phyloP scores from a whole-genome alignment of 2,113 vertebrate species.

The Myocastor coypus region DNA sequence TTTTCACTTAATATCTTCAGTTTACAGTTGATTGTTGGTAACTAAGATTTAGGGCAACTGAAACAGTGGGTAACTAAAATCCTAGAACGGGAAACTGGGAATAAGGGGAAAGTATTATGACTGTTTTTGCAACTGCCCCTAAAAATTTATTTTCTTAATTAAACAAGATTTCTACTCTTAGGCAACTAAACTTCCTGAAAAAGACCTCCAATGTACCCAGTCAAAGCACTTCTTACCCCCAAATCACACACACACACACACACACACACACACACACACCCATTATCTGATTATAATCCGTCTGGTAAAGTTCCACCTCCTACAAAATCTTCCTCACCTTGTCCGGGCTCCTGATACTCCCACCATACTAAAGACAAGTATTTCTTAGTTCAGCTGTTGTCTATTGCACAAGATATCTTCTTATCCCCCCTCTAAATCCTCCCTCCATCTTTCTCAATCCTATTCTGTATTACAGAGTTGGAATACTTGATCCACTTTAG shows the following conservation, averaged over 20 bases:
- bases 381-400: not conserved
- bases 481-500: not conserved
- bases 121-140: not conserved
- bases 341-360: not conserved
- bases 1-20: not conserved
- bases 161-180: not conserved
- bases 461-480: not conserved
- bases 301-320: not conserved
- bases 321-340: not conserved
- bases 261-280: too few species aligned
- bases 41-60: not conserved
- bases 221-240: not conserved
- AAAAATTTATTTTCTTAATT: not conserved
- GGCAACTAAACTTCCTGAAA: not conserved
- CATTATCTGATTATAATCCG: not conserved
- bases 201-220: not conserved
- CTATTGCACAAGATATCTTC: not conserved
- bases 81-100: not conserved
- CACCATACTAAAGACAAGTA: not conserved
- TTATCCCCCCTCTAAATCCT: not conserved
- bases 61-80: not conserved
- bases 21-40: too few species aligned
- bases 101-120: not conserved
- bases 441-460: not conserved
- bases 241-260: too few species aligned